Evolutionary conservation across 2,797 vertebrate species (phyloP).

Genomic region (Dryobates pubescens): DNA sequence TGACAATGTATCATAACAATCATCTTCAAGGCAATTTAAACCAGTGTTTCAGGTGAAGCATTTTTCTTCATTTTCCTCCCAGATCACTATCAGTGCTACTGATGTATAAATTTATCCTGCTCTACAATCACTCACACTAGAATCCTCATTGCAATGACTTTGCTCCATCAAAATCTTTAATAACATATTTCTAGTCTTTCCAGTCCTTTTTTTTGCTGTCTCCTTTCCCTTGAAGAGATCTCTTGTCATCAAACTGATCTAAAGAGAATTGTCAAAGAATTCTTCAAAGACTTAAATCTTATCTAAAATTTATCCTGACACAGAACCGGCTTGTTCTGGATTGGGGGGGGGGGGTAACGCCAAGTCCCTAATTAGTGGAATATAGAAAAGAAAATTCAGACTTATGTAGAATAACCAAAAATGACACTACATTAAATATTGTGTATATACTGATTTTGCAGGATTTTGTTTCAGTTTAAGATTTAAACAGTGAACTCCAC

Average conservation of each 20-base stretch:
- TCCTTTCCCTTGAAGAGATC: background rate
- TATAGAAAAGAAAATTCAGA: background rate
- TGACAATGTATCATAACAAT: background rate
- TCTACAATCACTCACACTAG: background rate
- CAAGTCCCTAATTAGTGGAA: background rate
- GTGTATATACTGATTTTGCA: background rate
- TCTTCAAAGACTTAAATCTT: background rate
- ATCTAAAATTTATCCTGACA: background rate
- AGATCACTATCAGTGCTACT: background rate
- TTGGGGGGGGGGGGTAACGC: rapidly evolving
- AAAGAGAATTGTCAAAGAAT: background rate
- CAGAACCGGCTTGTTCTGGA: background rate
- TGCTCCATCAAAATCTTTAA: background rate
- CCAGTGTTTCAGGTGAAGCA: background rate
- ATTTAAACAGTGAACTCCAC: background rate
- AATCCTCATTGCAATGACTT: background rate
- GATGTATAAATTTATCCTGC: background rate
- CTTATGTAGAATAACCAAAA: background rate
- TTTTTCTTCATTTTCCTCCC: background rate
- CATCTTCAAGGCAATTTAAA: background rate
- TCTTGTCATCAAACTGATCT: background rate
- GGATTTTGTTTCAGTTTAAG: background rate
- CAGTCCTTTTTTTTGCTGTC: background rate
- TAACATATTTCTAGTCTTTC: background rate
- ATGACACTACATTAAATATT: background rate